Conservation (phyloP, 2,113 vertebrate species). For the Romanogobio albipinnatus region DNA sequence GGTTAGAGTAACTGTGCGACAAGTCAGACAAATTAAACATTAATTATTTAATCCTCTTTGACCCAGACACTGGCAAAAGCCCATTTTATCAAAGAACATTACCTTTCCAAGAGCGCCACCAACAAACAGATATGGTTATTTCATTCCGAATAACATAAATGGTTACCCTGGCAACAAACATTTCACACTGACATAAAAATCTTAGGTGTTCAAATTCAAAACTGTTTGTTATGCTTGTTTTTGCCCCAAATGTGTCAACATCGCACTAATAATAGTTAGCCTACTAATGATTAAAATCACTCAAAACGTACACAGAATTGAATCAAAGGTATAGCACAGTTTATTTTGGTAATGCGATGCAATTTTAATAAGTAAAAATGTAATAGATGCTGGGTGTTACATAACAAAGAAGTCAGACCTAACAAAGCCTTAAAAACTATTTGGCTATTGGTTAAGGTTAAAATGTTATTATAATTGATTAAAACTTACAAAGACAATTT, state of each 20-base stretch:
- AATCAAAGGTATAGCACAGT: neutral
- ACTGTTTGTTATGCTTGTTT: neutral
- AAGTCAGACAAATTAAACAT: conserved; percentile 11
- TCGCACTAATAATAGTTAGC: neutral
- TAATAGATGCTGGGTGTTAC: neutral
- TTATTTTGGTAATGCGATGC: neutral
- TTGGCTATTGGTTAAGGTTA: no score
- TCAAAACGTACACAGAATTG: neutral
- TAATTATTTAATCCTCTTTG: conserved; percentile 9
- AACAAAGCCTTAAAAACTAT: neutral
- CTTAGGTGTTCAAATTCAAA: neutral
- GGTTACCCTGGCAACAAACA: neutral
- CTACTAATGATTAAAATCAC: neutral
- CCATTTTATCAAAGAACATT: neutral
- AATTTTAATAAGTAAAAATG: neutral
- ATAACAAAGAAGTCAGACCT: neutral
- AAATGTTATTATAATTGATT: no score
- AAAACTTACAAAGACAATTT: no score
- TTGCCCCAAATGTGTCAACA: neutral
- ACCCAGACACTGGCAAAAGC: neutral
- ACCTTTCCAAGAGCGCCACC: neutral
- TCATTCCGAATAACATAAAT: neutral
- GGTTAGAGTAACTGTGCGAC: neutral
- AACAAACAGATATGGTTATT: neutral
- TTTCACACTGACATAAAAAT: neutral